Conservation (phyloP, 2,113 vertebrate species). For the Oncorhynchus gorbuscha region DNA sequence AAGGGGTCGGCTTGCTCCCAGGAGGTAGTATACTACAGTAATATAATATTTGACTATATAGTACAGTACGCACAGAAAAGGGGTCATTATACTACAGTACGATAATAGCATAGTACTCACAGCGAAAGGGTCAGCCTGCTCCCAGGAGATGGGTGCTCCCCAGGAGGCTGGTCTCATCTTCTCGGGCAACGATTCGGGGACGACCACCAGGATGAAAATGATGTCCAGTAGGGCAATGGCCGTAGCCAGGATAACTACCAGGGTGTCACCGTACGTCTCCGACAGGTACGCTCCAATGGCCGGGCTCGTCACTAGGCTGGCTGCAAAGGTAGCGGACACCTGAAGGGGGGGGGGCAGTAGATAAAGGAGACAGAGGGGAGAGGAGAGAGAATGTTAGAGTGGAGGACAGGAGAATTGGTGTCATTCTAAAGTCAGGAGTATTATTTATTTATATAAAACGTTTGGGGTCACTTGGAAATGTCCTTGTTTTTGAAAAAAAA, state of each 20-base stretch:
- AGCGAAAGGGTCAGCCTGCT: constrained; percentile 87
- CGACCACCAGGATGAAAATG: constrained; percentile 88
- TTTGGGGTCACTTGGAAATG: too few species aligned
- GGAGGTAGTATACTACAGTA: constrained; percentile 48
- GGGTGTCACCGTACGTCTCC: constrained; percentile 80
- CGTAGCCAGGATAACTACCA: constrained; percentile 87
- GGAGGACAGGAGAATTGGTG: not conserved
- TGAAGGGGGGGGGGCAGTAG: constrained; percentile 32
- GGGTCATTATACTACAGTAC: too few species aligned
- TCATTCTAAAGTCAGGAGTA: not conserved
- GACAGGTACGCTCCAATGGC: constrained; percentile 89
- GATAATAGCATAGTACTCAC: constrained; percentile 66
- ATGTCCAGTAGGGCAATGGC: constrained; percentile 87
- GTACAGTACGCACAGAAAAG: too few species aligned
- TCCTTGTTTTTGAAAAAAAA: too few species aligned
- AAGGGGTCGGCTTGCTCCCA: constrained; percentile 91
- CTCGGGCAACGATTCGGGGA: constrained; percentile 87
- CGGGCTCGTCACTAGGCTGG: constrained; percentile 89
- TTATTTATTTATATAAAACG: not conserved
- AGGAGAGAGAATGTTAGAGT: not conserved
- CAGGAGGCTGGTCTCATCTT: constrained; percentile 91
- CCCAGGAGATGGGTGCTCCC: constrained; percentile 91
- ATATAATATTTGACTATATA: too few species aligned
- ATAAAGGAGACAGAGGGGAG: too few species aligned
- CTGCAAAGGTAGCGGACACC: constrained; percentile 92